Percentiles rank a stretch among this genome's conserved stretches.
These are phyloP conservation scores for Halcyon badia DNA, from an alignment of 2,797 vertebrate species.

Conservation along the genomic window DNA sequence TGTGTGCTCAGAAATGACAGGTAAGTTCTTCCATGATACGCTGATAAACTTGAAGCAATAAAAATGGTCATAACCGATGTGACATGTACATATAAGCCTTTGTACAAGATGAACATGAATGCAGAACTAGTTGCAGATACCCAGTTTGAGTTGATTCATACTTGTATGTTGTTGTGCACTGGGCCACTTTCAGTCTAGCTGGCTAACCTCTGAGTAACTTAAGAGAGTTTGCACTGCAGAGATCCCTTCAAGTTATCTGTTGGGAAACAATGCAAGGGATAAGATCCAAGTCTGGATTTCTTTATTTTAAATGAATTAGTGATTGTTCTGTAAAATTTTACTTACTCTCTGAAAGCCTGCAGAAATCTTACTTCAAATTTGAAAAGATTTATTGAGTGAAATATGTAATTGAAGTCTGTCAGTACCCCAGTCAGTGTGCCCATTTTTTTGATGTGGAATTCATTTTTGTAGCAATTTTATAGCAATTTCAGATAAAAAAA, in stretches of 20 bases:
- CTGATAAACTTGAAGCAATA: background rate
- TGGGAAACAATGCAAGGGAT: background rate
- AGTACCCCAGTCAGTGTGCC: background rate
- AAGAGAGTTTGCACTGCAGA: background rate
- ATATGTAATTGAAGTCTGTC: background rate
- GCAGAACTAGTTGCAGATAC: background rate
- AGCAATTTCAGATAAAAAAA: background rate
- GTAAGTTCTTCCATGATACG: background rate
- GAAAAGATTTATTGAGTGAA: background rate
- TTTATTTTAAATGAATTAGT: constrained; percentile 16
- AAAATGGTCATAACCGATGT: background rate
- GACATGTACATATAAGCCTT: background rate
- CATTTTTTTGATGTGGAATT: background rate
- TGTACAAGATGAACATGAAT: background rate
- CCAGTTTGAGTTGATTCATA: background rate
- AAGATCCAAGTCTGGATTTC: background rate
- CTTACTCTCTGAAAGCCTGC: background rate
- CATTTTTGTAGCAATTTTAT: background rate
- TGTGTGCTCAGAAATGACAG: background rate
- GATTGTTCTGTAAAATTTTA: background rate
- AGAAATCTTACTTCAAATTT: constrained; percentile 26
- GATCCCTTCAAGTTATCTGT: background rate
- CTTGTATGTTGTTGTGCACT: background rate
- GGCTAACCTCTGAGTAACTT: background rate
- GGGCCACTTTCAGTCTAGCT: background rate